Evolutionary conservation across 2,113 vertebrate genomes (phyloP).

Genomic region (Eira barbara): DNA sequence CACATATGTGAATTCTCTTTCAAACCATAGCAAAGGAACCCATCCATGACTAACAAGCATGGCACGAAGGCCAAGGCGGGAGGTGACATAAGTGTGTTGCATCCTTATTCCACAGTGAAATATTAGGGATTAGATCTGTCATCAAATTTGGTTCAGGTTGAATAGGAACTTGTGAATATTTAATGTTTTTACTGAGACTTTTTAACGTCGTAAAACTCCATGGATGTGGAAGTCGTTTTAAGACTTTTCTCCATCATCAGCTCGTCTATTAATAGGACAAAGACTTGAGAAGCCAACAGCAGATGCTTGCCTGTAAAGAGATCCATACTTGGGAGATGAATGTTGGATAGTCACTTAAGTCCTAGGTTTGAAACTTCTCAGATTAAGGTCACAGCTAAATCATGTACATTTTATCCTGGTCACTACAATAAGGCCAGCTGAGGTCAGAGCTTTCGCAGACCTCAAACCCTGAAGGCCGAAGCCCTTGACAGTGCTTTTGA

Average conservation of each 20-base stretch:
- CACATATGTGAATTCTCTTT: slow-evolving; percentile 9
- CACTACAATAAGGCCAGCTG: not conserved
- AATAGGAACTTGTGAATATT: not conserved
- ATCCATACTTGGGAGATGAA: not conserved
- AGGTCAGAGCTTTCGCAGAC: slow-evolving; percentile 29
- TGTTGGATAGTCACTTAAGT: slow-evolving; percentile 30
- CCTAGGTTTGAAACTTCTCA: slow-evolving; percentile 41
- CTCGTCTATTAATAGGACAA: slow-evolving; percentile 56
- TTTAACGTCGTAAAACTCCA: slow-evolving; percentile 16
- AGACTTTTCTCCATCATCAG: slow-evolving; percentile 10
- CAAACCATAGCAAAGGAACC: slow-evolving; percentile 24
- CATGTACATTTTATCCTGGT: not conserved
- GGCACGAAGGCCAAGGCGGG: not conserved
- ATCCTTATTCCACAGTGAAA: not conserved
- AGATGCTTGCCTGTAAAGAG: slow-evolving; percentile 49
- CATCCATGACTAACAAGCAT: not conserved
- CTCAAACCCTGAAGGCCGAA: not conserved
- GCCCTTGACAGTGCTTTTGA: not conserved
- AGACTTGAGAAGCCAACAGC: slow-evolving; percentile 56
- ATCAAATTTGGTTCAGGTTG: not conserved
- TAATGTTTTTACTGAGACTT: slow-evolving; percentile 18
- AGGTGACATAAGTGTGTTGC: not conserved
- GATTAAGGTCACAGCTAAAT: slow-evolving; percentile 12
- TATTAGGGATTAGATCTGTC: not conserved
- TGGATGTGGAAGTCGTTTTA: slow-evolving; percentile 35